Evolutionary conservation across 2,113 vertebrate genomes (phyloP).

Genomic region (Sapayoa aenigma): DNA sequence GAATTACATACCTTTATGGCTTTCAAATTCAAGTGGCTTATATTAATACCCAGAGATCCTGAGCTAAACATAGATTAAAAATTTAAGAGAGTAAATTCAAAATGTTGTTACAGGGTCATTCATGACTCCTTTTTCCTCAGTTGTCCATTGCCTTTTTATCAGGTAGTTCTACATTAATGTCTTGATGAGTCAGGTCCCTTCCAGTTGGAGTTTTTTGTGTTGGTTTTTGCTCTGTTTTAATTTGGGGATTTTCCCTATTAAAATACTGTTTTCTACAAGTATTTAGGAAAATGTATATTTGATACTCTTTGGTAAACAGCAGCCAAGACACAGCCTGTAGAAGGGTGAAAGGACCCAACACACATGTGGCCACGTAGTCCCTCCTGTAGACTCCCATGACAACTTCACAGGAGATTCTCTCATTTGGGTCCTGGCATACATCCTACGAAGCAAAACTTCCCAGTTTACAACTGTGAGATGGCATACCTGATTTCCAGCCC

Average conservation of each 20-base stretch:
- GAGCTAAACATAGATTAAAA: slow-evolving; percentile 9
- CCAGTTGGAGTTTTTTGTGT: neutral
- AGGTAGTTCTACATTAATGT: neutral
- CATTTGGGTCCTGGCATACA: neutral
- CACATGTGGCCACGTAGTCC: fast-evolving
- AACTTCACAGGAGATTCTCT: neutral
- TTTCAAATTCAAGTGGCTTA: neutral
- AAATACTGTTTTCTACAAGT: neutral
- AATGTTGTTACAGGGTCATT: neutral
- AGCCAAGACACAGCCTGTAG: neutral
- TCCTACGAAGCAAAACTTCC: neutral
- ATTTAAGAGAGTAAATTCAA: neutral
- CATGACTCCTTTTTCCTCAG: neutral
- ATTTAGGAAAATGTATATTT: neutral
- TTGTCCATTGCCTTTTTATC: neutral
- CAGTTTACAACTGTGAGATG: neutral
- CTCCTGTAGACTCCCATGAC: neutral
- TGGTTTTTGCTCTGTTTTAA: neutral
- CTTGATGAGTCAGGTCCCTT: neutral
- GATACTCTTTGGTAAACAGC: neutral
- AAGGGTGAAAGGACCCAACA: neutral
- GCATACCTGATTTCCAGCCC: neutral
- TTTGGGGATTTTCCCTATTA: neutral
- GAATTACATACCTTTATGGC: neutral
- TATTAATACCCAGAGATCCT: neutral